Percentiles rank a stretch among this genome's conserved stretches.
phyloP scores from a whole-genome alignment of 2,888 invertebrate species.

The Plebejus anna region DNA sequence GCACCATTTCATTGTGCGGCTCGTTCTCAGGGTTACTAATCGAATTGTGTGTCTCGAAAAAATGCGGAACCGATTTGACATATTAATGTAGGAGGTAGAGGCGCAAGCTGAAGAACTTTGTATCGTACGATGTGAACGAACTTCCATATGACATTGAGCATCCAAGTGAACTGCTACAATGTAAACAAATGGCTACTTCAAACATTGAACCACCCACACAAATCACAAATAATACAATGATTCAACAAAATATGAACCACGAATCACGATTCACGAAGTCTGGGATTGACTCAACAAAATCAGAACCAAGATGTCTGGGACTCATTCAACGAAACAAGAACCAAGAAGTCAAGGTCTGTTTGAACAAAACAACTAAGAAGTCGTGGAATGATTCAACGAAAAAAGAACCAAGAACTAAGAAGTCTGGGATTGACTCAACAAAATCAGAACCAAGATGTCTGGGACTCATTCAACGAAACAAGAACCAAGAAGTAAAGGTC shows the following conservation, averaged over 20 bases:
- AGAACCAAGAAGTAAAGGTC: background rate
- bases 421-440: background rate
- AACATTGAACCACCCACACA: constrained; percentile 1
- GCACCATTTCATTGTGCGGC: constrained; percentile 24
- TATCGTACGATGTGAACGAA: constrained; percentile 11
- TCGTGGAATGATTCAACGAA: background rate
- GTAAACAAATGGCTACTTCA: background rate
- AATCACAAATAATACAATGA: background rate
- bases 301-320: background rate
- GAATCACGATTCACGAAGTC: background rate
- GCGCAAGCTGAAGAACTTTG: background rate
- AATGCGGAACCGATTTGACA: constrained; percentile 24
- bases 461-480: background rate
- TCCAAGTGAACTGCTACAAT: constrained; percentile 5
- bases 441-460: background rate
- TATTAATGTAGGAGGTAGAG: constrained; percentile 8
- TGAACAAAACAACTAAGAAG: no score
- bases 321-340: background rate
- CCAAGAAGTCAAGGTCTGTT: no score
- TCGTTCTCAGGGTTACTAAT: constrained; percentile 17
- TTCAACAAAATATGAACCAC: background rate
- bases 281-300: background rate
- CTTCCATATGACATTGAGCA: background rate
- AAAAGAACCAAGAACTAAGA: background rate
- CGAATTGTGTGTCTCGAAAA: constrained; percentile 13